Conservation (phyloP, 1,140 invertebrate genomes). For the Sarcophaga bullata region DNA sequence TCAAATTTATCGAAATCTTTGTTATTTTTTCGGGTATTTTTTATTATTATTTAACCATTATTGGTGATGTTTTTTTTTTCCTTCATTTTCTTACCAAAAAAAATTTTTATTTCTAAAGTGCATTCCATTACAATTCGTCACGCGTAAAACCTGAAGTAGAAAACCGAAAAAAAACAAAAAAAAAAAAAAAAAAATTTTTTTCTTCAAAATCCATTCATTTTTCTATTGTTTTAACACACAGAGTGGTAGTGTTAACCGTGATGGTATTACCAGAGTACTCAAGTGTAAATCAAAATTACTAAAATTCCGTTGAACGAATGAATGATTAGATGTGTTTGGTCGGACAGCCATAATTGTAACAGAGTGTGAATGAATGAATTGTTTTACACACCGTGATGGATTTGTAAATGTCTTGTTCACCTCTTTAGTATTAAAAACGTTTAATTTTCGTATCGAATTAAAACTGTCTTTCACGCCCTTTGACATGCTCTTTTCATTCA, state of each 20-base stretch:
- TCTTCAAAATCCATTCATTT: not conserved
- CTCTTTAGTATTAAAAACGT: not conserved
- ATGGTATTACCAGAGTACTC: too few species aligned
- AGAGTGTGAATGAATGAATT: not conserved
- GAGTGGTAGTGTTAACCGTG: too few species aligned
- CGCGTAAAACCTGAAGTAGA: not conserved
- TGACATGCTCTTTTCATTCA: not conserved
- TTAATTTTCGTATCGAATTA: not conserved
- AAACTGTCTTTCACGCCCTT: not conserved
- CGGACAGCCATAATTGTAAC: not conserved
- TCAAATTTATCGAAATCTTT: too few species aligned
- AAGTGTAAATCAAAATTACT: too few species aligned
- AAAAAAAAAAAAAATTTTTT: too few species aligned
- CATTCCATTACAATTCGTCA: conserved; percentile 14
- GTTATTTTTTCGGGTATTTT: not conserved
- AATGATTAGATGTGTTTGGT: too few species aligned
- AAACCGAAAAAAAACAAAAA: too few species aligned
- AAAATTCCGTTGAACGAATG: too few species aligned
- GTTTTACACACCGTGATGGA: not conserved
- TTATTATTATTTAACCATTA: not conserved
- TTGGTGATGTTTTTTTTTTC: not conserved
- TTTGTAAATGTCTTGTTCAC: not conserved
- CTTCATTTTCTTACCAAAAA: not conserved
- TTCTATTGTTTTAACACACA: not conserved
- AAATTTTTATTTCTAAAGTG: not conserved